Conservation (phyloP, 2,113 vertebrate genomes). For the Neogale vison region DNA sequence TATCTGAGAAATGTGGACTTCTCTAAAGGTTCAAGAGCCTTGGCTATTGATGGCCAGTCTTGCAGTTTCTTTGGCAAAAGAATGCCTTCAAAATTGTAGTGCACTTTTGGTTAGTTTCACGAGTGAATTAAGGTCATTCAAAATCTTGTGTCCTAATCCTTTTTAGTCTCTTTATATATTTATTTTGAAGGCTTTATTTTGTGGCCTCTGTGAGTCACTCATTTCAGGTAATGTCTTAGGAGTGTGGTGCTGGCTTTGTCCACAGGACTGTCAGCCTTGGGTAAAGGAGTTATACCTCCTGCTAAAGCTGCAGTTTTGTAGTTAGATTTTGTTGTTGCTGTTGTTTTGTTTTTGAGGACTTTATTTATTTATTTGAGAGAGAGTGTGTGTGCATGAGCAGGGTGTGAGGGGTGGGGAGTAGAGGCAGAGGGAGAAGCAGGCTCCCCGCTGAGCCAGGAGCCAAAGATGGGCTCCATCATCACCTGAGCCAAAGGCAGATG, state of each 20-base stretch:
- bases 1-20: background rate
- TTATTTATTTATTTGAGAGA: background rate
- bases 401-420: background rate
- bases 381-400: background rate
- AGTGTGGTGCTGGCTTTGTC: background rate
- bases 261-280: background rate
- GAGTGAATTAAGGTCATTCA: background rate
- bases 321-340: background rate
- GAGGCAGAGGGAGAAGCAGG: background rate
- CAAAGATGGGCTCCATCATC: too few relatives aligned
- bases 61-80: background rate
- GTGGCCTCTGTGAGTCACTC: background rate
- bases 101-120: background rate
- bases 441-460: too few relatives aligned
- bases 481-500: background rate
- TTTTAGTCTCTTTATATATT: background rate
- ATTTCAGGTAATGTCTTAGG: slow-evolving; percentile 4
- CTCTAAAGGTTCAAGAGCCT: background rate
- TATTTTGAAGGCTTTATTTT: background rate
- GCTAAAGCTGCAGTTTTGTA: background rate
- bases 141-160: background rate
- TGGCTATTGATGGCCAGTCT: background rate
- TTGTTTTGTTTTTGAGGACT: background rate
- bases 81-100: background rate
- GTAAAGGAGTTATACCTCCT: background rate